phyloP scores from a whole-genome alignment of 2,888 invertebrate genomes.

The Xestobium rufovillosum region DNA sequence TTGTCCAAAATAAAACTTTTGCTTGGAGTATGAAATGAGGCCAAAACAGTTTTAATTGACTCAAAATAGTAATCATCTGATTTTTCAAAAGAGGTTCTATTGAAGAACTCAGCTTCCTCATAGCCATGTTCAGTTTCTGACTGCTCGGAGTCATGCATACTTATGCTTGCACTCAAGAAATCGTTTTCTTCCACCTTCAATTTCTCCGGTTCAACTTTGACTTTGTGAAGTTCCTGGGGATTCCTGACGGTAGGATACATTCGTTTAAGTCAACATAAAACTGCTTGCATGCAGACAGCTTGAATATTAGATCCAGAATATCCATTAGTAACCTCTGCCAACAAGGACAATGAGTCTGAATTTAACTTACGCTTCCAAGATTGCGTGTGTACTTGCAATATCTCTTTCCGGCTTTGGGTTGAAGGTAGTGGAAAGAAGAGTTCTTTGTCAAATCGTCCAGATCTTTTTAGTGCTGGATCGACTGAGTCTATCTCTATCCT shows the following conservation, averaged over 20 bases:
- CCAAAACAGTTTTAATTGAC: conserved; percentile 32
- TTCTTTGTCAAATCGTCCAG: conserved; percentile 82
- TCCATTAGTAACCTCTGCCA: conserved; percentile 56
- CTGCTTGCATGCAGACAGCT: conserved; percentile 78
- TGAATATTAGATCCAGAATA: conserved; percentile 83
- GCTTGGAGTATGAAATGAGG: conserved; percentile 37
- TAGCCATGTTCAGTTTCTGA: conserved; percentile 30
- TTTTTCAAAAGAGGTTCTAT: conserved; percentile 35
- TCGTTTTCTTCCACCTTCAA: conserved; percentile 36
- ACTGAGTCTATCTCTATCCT: conserved; percentile 76
- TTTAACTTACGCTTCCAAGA: conserved; percentile 46
- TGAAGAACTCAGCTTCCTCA: conserved; percentile 33
- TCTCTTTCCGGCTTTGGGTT: conserved; percentile 56
- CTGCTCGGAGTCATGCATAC: conserved; percentile 35
- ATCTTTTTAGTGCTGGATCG: conserved; percentile 76
- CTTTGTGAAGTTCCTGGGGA: conserved; percentile 38
- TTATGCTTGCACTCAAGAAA: conserved; percentile 34
- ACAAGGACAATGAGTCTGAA: conserved; percentile 46
- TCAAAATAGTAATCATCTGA: conserved; percentile 33
- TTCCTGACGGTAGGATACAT: conserved; percentile 78
- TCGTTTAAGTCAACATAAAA: conserved; percentile 63
- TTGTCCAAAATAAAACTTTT: too few species aligned
- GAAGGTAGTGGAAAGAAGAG: conserved; percentile 72
- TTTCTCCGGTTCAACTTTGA: conserved; percentile 28
- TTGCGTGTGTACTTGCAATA: conserved; percentile 54